phyloP scores from a whole-genome alignment of 1,140 invertebrate genomes.

The Antheraea mylitta region DNA sequence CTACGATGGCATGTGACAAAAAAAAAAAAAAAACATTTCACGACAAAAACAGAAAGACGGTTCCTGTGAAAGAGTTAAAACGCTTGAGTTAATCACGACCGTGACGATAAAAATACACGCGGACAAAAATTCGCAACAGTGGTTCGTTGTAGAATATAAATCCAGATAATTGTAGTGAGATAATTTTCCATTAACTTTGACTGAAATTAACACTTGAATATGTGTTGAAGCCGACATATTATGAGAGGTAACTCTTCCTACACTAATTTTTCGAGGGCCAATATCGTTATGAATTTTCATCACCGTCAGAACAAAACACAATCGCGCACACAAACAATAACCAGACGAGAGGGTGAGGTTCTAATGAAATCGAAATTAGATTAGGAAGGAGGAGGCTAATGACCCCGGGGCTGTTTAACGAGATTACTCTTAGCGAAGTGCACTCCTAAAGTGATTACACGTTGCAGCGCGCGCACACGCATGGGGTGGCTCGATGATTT shows the following conservation, averaged over 20 bases:
- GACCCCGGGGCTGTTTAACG: constrained; percentile 30
- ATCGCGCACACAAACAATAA: constrained; percentile 27
- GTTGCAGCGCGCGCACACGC: neutral
- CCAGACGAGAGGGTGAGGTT: constrained; percentile 23
- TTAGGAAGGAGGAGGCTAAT: constrained; percentile 35
- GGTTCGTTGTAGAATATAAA: no score
- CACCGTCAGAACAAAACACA: constrained; percentile 1
- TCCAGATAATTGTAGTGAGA: no score
- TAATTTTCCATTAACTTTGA: no score
- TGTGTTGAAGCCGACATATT: neutral
- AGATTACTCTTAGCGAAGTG: constrained; percentile 27
- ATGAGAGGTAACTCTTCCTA: neutral
- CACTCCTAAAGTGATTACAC: constrained; percentile 40
- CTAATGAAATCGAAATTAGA: constrained; percentile 47
- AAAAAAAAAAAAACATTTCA: no score
- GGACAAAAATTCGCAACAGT: no score
- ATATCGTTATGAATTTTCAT: constrained; percentile 1
- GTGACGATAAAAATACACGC: no score
- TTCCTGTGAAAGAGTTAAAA: no score
- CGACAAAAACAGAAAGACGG: no score
- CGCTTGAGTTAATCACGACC: no score
- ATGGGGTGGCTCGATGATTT: constrained; percentile 29
- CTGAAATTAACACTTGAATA: no score
- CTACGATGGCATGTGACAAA: no score
- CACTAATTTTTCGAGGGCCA: neutral